Base-by-base conservation (phyloP, 2,797 vertebrate genomes). In the Crypturellus tataupa region DNA sequence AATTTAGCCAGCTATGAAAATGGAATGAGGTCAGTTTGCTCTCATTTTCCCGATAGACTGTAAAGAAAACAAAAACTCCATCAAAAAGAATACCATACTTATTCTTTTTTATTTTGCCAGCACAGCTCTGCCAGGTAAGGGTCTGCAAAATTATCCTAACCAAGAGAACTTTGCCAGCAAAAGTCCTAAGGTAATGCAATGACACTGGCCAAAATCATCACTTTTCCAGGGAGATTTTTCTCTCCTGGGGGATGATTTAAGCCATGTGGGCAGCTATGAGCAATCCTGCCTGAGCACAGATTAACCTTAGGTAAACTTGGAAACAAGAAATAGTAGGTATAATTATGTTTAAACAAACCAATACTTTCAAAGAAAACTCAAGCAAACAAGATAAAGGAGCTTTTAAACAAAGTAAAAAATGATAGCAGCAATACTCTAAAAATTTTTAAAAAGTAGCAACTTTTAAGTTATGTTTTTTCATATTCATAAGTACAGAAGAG, bases 1-100 rank as follows among this genome's bases (percentile, higher is more conserved):
- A 93, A 89, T 87, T 94, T 93, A 80, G 53, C 0, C 1, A 73
- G 85, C 88, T 82, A 58, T 11, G 35, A 85, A 94, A 92, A 94
- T 91, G 31, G 6, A 95, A 90, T 91, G 76, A 95, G 95, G 93
- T 94, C 95, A 90, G 44, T 10, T 83, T 88, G 71, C 90, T 92
- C 95, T 94, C 64, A 6, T 70, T 67, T 93, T 89, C 75, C 62
- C 89, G 75, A 23, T 0, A 69, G 75, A 56, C 80, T 63, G 14
- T 27, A 90, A 94, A 65, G 68, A 55, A 96, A 94, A 94, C 64
- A 94, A 87, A 47, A 83, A 39, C 87, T 89, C 60, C 60, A 93
- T 1, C 56, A 86, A 62, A 58, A 68, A 95, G 88, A 93, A 58
- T 59, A 91, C 23, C 67, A 88, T 37, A 63, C 53, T 87, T 65